Base-by-base conservation (phyloP, 1,140 invertebrate species). In the Zaprionus tsacasi region DNA sequence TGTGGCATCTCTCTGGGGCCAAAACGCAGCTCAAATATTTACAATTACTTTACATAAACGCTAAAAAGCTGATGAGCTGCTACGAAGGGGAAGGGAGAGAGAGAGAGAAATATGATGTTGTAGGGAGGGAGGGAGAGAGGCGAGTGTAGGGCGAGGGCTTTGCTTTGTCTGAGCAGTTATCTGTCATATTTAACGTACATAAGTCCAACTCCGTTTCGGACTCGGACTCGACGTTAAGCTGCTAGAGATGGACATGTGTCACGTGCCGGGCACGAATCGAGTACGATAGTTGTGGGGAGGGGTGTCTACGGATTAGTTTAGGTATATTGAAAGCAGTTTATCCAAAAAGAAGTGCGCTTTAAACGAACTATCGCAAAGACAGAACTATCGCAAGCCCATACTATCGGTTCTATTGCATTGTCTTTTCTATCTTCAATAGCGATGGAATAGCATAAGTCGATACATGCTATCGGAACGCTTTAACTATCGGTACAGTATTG, bases 1-100 rank as follows among this genome's bases (percentile, higher is more conserved):
- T 45, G 40, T 45, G 40, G n/a, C 69, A 72, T 6, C 27, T 17
- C 40, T 15, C 21, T n/a, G 40, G 40, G 40, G 33, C 56, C 38
- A 65, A 70, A 70, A 72, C 40, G 69, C 63, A 52, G 56, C 55
- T 54, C 56, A 86, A 86, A 86, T 86, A 76, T 86, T 86, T 79
- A 86, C 82, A 81, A 86, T 81, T 86, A 86, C 82, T 86, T 86
- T 73, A 81, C 82, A 86, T 81, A 81, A 72, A 73, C 55, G 78
- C 27, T 70, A 52, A 38, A 72, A 79, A 66, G 60, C 68, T 48
- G 59, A 81, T 30, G 27, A 30, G 27, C 27, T 30, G 27, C 27
- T 30, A 30, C 27, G 27, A 30, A 30, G 45, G 66, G 27, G 71
- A 15, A 40, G 15, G 13, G 8, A 27, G 27, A 15, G 60, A 12